phyloP scores from a whole-genome alignment of 1,140 invertebrate species.

The Pseudomyrmex sp. region DNA sequence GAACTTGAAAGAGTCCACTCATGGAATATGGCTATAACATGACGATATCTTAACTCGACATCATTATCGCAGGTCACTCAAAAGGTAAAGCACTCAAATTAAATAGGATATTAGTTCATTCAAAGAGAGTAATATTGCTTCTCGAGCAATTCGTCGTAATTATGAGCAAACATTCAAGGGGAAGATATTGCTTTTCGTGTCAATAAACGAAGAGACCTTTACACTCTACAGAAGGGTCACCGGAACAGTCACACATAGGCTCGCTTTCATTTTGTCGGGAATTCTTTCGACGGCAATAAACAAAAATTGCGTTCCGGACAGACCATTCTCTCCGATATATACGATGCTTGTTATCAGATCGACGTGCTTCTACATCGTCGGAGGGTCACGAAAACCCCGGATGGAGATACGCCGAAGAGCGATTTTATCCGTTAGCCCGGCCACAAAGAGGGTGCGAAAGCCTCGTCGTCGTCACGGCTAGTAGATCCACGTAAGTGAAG shows the following conservation, averaged over 20 bases:
- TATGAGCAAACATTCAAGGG: conserved; percentile 14
- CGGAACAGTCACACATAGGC: background rate
- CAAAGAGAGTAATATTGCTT: conserved; percentile 43
- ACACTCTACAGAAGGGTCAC: background rate
- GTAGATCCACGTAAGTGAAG: background rate
- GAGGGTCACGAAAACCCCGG: conserved; percentile 5
- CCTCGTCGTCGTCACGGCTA: conserved; percentile 4
- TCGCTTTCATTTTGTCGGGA: background rate
- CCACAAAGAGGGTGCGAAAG: conserved; percentile 8
- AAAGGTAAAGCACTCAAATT: conserved; percentile 43
- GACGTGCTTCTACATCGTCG: background rate
- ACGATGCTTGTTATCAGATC: conserved; percentile 24
- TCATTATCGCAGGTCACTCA: background rate
- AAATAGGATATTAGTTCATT: conserved; percentile 38
- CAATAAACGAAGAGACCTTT: background rate
- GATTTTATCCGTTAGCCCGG: conserved; percentile 17
- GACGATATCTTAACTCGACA: background rate
- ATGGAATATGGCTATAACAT: background rate
- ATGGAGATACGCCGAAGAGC: background rate
- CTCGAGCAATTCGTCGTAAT: conserved; percentile 35
- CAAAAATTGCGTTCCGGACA: conserved; percentile 1
- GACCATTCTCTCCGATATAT: background rate
- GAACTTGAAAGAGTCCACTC: too few relatives aligned
- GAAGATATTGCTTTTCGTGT: conserved; percentile 10
- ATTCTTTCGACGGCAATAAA: conserved; percentile 2